Base-by-base conservation (phyloP, 2,888 invertebrate genomes). In the Cyclophora punctaria region DNA sequence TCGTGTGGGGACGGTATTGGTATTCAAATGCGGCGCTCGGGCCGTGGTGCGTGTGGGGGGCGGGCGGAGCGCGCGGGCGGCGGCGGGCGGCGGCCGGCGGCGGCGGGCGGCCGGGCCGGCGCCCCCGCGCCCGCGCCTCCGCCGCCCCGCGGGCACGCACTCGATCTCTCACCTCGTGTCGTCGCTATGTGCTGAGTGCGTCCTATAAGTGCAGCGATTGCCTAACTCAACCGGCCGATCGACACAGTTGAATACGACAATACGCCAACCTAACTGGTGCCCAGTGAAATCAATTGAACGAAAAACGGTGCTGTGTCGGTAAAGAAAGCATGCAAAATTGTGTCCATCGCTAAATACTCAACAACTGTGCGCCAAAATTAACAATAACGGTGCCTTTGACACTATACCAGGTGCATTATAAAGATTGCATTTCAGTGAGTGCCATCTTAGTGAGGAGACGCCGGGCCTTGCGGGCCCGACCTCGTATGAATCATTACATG, bases 21-120 rank as follows among this genome's bases (percentile, higher is more conserved):
- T 92, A 92, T 92, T 92, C 92, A 92, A 92, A 92, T 92, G 92
- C 91, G 89, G 86, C 86, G 84, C 83, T 87, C 85, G 86, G 83
- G 84, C 82, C 81, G 67, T 78, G 72, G 82, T 83, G 85, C 78
- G 78, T 80, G 83, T 75, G 55, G 68, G 68, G 66, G 69, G 69
- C 63, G 66, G 62, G 65, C 62, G 67, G 65, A 69, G 67, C 61
- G 46, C 51, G 20, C 20, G 20, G 20, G 57, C 63, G 61, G 50
- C 55, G 50, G 56, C 46, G 34, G 49, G 5, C 44, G 51, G 40
- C 51, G 51, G 51, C 43, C 52, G 52, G 20, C 20, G 20, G 20
- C 20, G 20, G 20, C 20, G 20, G 20, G 20, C 20, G 20, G 20
- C 20, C 20, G 20, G 20, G 20, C 20, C 20, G 20, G 20, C 20